Evolutionary conservation across 2,113 vertebrate genomes (phyloP), one percentile per base, ranked within the genome.

Genomic region (Saimiri boliviensis): DNA sequence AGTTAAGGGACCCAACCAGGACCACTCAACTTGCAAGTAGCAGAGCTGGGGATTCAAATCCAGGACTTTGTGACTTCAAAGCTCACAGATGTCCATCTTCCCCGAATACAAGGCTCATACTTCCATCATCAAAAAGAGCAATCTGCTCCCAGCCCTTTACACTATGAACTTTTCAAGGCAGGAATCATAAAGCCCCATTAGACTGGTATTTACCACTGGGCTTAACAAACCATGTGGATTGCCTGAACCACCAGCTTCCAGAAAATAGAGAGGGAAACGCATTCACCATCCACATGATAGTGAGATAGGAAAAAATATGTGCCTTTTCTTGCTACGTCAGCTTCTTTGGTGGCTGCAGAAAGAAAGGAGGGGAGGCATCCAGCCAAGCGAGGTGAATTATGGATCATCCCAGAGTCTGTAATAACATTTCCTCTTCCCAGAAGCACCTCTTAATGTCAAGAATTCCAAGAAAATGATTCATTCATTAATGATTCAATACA

Each of bases 381-480:
- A 80, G 49, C 9, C 40, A 71, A 82, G 14, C 89, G 40, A 80
- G 79, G 45, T 58, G 25, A 94, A 45, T 73, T 73, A 91, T 1
- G 32, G 49, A 47, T 70, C 32, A 90, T 76, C 17, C 19, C 35
- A 90, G 60, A 84, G 79, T 54, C 49, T 40, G 17, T 49, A 73
- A 58, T 23, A 89, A 81, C 45, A 68, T 35, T 93, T 92, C 30
- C 37, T 32, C 47, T 77, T 90, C 71, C 56, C 87, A 92, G 92
- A 95, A 93, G 30, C n/a, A 86, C 42, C 79, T 95, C 47, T 66
- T 70, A 95, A 83, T 32, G 37, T 19, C 17, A 97, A 47, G 63
- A 45, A 95, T 81, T 94, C 80, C 82, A 37, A 93, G 71, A 89
- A 87, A 94, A 89, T 19, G 20, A 93, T 54, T 93, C 73, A 91